Conservation (phyloP, 1,140 invertebrate species). For the Lamellibrachia luymesi region DNA sequence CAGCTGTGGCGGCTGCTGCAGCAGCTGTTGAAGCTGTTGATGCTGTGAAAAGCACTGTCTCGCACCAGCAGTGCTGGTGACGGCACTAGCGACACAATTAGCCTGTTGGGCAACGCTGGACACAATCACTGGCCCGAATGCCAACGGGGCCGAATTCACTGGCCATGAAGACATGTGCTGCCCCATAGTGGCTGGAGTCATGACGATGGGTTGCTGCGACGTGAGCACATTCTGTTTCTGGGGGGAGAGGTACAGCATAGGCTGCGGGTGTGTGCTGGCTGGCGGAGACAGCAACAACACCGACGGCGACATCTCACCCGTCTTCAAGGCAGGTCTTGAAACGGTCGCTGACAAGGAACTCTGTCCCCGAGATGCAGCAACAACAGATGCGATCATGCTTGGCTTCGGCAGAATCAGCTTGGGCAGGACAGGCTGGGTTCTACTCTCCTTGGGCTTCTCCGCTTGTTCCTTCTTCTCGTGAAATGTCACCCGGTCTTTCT, state of each 20-base stretch:
- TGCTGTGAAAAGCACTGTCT: not conserved
- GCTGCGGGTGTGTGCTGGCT: not conserved
- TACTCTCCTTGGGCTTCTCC: not conserved
- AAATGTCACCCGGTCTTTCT: not conserved
- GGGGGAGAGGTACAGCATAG: not conserved
- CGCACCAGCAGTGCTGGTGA: not conserved
- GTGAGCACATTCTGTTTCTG: not conserved
- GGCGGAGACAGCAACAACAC: not conserved
- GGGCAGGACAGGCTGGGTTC: not conserved
- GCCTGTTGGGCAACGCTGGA: not conserved
- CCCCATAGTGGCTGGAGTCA: not conserved
- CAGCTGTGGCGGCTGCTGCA: not conserved
- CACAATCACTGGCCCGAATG: not conserved
- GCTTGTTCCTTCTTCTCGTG: not conserved
- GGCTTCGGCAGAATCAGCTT: constrained; percentile 14
- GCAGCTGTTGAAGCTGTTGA: not conserved
- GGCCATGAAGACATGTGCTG: not conserved
- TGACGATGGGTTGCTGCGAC: not conserved
- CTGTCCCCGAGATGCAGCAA: not conserved
- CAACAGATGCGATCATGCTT: not conserved
- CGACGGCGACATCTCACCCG: not conserved
- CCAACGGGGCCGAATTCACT: not conserved
- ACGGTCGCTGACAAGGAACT: not conserved
- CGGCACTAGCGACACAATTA: not conserved
- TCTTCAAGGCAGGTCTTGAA: not conserved